Percentiles rank a stretch among this genome's conserved stretches.
Conservation (phyloP, 2,113 vertebrate genomes). For the Thermophis baileyi region DNA sequence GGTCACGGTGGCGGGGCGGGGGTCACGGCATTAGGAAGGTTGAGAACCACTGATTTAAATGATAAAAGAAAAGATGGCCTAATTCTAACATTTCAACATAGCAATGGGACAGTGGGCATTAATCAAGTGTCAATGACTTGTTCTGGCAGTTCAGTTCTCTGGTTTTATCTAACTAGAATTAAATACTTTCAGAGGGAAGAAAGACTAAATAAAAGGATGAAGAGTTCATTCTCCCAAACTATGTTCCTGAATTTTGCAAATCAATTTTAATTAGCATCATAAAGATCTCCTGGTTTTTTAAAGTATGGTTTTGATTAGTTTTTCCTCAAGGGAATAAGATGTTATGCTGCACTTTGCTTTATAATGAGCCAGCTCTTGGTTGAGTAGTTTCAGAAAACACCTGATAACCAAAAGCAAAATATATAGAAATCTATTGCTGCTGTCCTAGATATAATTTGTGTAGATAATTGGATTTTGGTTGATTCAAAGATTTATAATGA, state of each 20-base stretch:
- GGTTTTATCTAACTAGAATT: constrained; percentile 60
- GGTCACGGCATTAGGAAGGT: too few relatives aligned
- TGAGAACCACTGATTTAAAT: too few relatives aligned
- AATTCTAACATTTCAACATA: constrained; percentile 39
- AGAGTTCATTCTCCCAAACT: constrained; percentile 51
- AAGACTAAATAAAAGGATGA: constrained; percentile 59
- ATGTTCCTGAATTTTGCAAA: constrained; percentile 48
- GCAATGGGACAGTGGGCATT: constrained; percentile 46
- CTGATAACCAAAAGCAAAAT: constrained; percentile 25
- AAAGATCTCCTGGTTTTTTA: constrained; percentile 27
- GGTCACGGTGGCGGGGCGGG: too few relatives aligned
- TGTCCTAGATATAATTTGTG: constrained; percentile 5
- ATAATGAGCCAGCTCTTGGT: not conserved
- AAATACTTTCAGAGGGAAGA: constrained; percentile 58
- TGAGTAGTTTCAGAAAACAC: constrained; percentile 17
- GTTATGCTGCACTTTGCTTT: constrained; percentile 32
- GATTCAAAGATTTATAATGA: not conserved
- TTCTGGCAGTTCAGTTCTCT: constrained; percentile 63
- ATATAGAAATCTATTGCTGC: constrained; percentile 23
- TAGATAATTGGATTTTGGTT: constrained; percentile 10
- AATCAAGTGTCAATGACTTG: constrained; percentile 63
- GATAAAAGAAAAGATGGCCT: not conserved
- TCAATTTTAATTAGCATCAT: constrained; percentile 56
- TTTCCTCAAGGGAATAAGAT: not conserved
- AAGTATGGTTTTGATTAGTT: constrained; percentile 37